Percentiles rank a stretch among this genome's conserved stretches.
These are phyloP conservation scores for Agrypnus murinus DNA, from an alignment of 2,888 invertebrate genomes.

Conservation along the genomic window DNA sequence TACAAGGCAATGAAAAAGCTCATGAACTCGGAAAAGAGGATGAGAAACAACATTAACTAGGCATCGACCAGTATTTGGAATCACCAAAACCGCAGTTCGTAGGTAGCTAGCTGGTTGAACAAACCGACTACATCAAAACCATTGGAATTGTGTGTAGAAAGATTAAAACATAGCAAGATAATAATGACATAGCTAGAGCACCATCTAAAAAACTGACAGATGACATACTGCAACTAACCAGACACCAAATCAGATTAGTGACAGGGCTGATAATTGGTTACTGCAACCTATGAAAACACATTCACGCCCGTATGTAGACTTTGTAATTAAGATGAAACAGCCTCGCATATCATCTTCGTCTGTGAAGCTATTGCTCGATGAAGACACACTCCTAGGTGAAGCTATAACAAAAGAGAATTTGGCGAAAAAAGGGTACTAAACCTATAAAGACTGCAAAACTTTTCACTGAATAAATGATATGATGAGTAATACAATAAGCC, in stretches of 20 bases:
- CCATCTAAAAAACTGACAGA: no score
- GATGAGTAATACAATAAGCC: constrained; percentile 5
- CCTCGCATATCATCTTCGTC: no score
- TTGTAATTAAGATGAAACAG: constrained; percentile 2
- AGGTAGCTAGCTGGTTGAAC: neutral
- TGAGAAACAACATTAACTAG: neutral
- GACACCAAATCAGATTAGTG: no score
- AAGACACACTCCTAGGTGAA: neutral
- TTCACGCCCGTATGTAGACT: neutral
- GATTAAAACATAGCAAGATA: neutral
- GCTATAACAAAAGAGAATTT: neutral
- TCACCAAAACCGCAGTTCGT: no score
- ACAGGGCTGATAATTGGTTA: neutral
- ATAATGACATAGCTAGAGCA: neutral
- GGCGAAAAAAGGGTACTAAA: no score
- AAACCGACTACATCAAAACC: neutral
- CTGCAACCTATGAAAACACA: neutral
- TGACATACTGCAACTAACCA: no score
- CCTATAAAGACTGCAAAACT: no score
- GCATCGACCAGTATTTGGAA: neutral
- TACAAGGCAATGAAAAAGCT: no score
- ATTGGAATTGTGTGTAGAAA: neutral
- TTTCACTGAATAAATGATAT: neutral
- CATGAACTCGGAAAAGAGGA: neutral
- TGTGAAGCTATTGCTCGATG: neutral